Evolutionary conservation across 2,797 vertebrate species (phyloP), one percentile per base, ranked within the genome.

Genomic region (Todus mexicanus): DNA sequence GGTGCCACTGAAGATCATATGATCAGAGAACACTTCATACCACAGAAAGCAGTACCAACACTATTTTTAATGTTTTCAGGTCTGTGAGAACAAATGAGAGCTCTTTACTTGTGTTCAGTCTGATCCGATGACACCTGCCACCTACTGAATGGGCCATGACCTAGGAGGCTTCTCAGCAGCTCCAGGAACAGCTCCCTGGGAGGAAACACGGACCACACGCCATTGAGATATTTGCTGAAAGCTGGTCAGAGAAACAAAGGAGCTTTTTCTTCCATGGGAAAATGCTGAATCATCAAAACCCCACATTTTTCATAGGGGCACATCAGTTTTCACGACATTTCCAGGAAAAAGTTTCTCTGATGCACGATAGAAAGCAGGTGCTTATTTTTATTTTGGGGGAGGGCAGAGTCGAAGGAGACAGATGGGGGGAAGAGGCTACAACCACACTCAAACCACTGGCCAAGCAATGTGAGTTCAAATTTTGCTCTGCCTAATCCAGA

Each of bases 231-330:
- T 80, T 83, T 81, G 37, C 63, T 85, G 59, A 69, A 35, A 74
- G 35, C 47, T 81, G 51, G 31, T 75, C 54, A 84, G 50, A 80
- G 66, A 78, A 94, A 94, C 69, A 92, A 93, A 88, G 38, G 45
- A 87, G 35, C 43, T 81, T 83, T 87, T 81, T 84, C 31, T 88
- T 78, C 42, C 63, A 45, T 38, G 37, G 83, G 64, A 92, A 95
- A 95, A 90, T 63, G 83, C 76, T 60, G 66, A 86, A 72, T 88
- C 85, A 87, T 89, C 87, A 87, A 94, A 95, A 5, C 26, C 21
- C 43, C 43, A 74, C n/a, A 48, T 72, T 93, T 90, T 79, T 82
- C 74, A 56, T 45, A 92, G 60, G 25, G 81, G 43, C 48, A 54
- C 56, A 70, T 43, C 51, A 45, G 27, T 87, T 95, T 94, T 72